Evolutionary conservation across 2,888 invertebrate species (phyloP), one percentile per base, ranked within the genome.

Genomic region (Tanypteryx hageni): DNA sequence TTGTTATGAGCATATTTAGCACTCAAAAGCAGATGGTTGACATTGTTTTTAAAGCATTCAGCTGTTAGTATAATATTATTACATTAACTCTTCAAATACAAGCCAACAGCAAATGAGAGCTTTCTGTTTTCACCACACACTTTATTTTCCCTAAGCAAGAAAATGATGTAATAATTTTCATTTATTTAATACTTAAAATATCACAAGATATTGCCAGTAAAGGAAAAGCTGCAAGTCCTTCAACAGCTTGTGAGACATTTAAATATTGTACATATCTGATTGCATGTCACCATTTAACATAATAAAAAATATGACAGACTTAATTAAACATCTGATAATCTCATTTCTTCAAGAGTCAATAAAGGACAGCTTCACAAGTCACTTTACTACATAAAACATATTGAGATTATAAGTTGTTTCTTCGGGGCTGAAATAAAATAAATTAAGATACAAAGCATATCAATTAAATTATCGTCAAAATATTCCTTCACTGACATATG

Each of bases 121-220:
- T 31, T 64, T 10, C 27, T 16, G 9, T 13, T 44, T 31, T 68
- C 76, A 76, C 27, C 76, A 11, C 86, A 64, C 68, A 44, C 1
- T 64, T 5, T 86, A 31, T 64, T 64, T 44, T n/a, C 68, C 68
- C 31, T 64, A 89, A 89, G 64, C 89, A 68, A 89, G 64, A 89
- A 89, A 89, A 89, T 44, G 27, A 22, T 64, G 27, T n/a, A 89
- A 68, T 89, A 89, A 44, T 18, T 68, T 89, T 89, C 64, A 89
- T 64, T 89, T 44, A 56, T 89, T 44, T 89, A 89, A 89, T 89
- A 89, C 89, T 89, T 89, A 89, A 89, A 89, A 89, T 89, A 89
- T 89, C 89, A 89, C 89, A 89, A 89, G 64, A 68, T 68, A 61
- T 89, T 89, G 89, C 89, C 89, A 89, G 89, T 89, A 64, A 89